Percentiles rank a stretch among this genome's conserved stretches.
Evolutionary conservation across 2,113 vertebrate genomes (phyloP).

Genomic region (Rhynchopsitta pachyrhyncha): DNA sequence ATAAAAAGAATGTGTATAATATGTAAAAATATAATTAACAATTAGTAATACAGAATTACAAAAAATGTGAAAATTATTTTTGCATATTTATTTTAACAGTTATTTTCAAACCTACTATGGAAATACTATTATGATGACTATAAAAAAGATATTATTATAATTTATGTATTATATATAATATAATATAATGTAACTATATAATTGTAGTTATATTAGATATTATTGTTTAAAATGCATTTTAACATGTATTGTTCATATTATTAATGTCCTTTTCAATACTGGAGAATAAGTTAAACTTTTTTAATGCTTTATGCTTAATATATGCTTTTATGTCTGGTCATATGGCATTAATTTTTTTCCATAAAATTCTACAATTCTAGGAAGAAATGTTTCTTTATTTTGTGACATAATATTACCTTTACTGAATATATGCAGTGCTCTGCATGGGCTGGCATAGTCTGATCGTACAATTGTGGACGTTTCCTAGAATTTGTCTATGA

Average conservation of each 20-base stretch:
- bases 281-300: neutral
- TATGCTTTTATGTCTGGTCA: neutral
- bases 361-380: neutral
- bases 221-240: neutral
- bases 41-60: neutral
- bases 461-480: accelerated
- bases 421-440: neutral
- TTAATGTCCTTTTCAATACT: neutral
- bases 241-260: neutral
- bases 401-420: neutral
- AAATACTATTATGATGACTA: neutral
- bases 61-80: neutral
- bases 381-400: neutral
- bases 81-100: neutral
- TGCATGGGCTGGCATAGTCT: neutral
- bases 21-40: neutral
- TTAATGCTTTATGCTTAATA: neutral
- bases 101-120: neutral
- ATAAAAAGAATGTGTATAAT: too few relatives aligned
- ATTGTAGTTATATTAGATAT: neutral
- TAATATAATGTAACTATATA: neutral
- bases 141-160: neutral
- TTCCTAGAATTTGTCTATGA: neutral
- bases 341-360: neutral
- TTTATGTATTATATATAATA: too few relatives aligned